These are phyloP conservation scores for Dinomys branickii DNA, from an alignment of 2,113 vertebrate genomes.

Conservation along the genomic window DNA sequence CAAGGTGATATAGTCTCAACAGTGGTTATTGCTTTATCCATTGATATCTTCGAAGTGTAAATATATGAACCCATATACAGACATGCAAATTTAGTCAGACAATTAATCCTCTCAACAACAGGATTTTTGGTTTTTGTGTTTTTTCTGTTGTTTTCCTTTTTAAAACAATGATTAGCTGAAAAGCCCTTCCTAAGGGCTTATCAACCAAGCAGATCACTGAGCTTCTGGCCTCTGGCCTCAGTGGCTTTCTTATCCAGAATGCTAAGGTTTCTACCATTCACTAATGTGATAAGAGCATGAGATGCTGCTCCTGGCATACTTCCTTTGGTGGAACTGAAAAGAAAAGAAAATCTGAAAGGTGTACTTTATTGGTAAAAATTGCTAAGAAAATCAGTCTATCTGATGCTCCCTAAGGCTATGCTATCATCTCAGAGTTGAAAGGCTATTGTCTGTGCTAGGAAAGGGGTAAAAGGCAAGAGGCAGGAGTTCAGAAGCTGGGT, in stretches of 20 bases:
- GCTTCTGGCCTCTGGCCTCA: background rate
- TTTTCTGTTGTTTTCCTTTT: background rate
- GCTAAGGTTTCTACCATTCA: conserved; percentile 44
- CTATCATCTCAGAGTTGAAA: background rate
- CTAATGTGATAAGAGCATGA: conserved; percentile 45
- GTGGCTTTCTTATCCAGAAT: background rate
- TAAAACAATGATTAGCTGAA: background rate
- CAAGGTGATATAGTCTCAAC: too few species aligned
- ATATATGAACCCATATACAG: too few species aligned
- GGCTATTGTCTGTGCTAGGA: conserved; percentile 15
- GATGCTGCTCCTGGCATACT: background rate
- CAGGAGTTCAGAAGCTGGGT: conserved; percentile 16
- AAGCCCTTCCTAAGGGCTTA: background rate
- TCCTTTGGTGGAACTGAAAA: background rate
- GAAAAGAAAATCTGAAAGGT: conserved; percentile 32
- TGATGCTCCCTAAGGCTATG: background rate
- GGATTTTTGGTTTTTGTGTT: too few species aligned
- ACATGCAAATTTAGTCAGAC: too few species aligned
- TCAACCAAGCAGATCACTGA: background rate
- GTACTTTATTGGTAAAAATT: conserved; percentile 46
- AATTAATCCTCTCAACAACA: too few species aligned
- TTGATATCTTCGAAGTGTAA: too few species aligned
- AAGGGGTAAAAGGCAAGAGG: conserved; percentile 9
- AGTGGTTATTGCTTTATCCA: too few species aligned
- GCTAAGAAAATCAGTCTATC: conserved; percentile 4